Conservation (phyloP, 37 sponge, comb jelly and placozoan genomes). For the Amphimedon queenslandica region DNA sequence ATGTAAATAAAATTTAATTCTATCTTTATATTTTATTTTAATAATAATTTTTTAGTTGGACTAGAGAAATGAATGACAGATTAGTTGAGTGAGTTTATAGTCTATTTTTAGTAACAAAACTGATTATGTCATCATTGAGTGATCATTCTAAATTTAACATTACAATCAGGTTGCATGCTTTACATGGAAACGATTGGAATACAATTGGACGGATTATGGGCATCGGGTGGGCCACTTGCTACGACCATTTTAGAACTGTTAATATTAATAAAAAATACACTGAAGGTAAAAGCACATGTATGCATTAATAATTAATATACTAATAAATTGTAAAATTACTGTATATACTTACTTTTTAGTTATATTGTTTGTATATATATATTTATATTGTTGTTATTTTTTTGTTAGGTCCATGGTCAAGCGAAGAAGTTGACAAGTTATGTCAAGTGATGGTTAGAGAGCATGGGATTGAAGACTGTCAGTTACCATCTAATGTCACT, state of each 20-base stretch:
- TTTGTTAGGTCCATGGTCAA: conserved; percentile 43
- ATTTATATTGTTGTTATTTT: neutral
- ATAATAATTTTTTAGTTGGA: neutral
- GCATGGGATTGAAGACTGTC: neutral
- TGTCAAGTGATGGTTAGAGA: conserved; percentile 11
- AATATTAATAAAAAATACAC: too few relatives aligned
- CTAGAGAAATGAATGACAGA: neutral
- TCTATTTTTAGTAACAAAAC: neutral
- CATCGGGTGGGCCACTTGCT: conserved; percentile 17
- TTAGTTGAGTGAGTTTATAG: neutral
- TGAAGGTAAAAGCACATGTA: neutral
- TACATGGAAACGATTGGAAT: conserved; percentile 59
- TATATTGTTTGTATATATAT: neutral
- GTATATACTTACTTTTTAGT: neutral
- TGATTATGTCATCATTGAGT: too few relatives aligned
- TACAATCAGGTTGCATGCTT: conserved; percentile 18
- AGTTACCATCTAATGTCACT: conserved; percentile 11
- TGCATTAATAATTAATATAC: neutral
- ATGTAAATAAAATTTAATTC: conserved; percentile 14
- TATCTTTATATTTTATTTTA: neutral
- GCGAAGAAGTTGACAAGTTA: conserved; percentile 43
- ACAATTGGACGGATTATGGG: conserved; percentile 39
- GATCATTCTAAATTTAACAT: too few relatives aligned
- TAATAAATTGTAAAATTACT: too few relatives aligned
- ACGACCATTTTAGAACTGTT: conserved; percentile 33